Base-by-base conservation (phyloP, 2,797 vertebrate genomes). In the Thripadectes ignobilis region DNA sequence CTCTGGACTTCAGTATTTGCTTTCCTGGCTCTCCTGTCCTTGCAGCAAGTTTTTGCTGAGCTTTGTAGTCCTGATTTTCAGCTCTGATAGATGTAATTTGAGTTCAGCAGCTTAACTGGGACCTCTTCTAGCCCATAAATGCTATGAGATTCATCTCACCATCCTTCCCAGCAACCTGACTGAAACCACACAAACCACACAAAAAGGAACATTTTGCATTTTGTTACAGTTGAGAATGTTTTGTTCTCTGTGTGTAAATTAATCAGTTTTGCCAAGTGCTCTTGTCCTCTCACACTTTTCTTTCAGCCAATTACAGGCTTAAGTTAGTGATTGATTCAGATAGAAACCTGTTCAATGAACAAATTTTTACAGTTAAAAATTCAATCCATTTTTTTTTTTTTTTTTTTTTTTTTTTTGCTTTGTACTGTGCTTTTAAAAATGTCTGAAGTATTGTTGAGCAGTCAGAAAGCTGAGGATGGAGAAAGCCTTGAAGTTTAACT, bases 131-230 rank as follows among this genome's bases (percentile, higher is more conserved):
- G 26, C 29, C 41, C 3, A 5, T 66, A 54, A 62, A 62, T 66
- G 8, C 43, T 18, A 0, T 69, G 51, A 80, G 29, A 43, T 74
- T 26, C 49, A 45, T 62, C 14, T 43, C 14, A 16, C 13, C 19
- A 15, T 51, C 16, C 5, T 78, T 21, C 43, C 18, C 13, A 72
- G 30, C 20, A 88, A 15, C 32, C 48, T 69, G 26, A 20, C 14
- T 69, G 49, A 58, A 61, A 57, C 15, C 7, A 4, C 27, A 11
- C 29, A 49, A 55, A 57, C 5, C 51, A 43, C 16, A 23, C 2
- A 24, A n/a, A 17, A 52, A 34, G 3, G 3, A 54, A 24, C 1
- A 0, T 14, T 39, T 46, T 65, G 9, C 34, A 2, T 85, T 74
- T 66, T 49, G 21, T 54, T 80, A 11, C 22, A 15, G 8, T 12